Conservation (phyloP, 2,888 invertebrate species). For the Onthophagus sagittarius region DNA sequence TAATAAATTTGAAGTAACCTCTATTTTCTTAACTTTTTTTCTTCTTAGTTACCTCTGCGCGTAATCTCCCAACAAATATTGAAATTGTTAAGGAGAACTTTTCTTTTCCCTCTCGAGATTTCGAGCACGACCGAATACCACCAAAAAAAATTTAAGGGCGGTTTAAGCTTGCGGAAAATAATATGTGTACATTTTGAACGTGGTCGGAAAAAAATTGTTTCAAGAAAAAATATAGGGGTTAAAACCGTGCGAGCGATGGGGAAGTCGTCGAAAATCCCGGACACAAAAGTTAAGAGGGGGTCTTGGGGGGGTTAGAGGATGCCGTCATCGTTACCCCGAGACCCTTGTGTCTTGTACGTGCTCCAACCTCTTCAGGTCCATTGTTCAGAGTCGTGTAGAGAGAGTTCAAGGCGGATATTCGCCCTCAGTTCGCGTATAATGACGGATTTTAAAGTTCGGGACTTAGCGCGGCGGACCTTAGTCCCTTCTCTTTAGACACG, state of each 20-base stretch:
- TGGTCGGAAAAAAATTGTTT: not conserved
- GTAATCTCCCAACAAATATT: slow-evolving; percentile 11
- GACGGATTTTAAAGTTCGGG: not conserved
- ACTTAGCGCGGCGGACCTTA: not conserved
- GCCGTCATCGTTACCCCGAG: slow-evolving; percentile 29
- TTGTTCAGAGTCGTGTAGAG: slow-evolving; percentile 21
- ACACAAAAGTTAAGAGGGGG: slow-evolving; percentile 27
- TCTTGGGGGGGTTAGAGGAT: slow-evolving; percentile 20
- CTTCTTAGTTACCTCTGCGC: slow-evolving; percentile 17
- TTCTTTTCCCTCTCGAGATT: not conserved
- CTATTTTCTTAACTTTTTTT: not conserved
- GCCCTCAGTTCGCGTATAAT: not conserved
- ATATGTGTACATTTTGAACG: not conserved
- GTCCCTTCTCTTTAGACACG: not conserved
- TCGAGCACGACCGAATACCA: not conserved
- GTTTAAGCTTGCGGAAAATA: not conserved
- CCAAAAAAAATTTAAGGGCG: not conserved
- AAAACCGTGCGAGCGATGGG: not conserved
- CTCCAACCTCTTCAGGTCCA: slow-evolving; percentile 46
- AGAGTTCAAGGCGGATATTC: not conserved
- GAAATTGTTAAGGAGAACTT: slow-evolving; percentile 13
- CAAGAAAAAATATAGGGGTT: not conserved
- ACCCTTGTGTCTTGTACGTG: slow-evolving; percentile 43
- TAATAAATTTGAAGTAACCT: no score
- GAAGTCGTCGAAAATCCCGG: not conserved